phyloP scores from a whole-genome alignment of 2,113 vertebrate species.

The Rostratula benghalensis region DNA sequence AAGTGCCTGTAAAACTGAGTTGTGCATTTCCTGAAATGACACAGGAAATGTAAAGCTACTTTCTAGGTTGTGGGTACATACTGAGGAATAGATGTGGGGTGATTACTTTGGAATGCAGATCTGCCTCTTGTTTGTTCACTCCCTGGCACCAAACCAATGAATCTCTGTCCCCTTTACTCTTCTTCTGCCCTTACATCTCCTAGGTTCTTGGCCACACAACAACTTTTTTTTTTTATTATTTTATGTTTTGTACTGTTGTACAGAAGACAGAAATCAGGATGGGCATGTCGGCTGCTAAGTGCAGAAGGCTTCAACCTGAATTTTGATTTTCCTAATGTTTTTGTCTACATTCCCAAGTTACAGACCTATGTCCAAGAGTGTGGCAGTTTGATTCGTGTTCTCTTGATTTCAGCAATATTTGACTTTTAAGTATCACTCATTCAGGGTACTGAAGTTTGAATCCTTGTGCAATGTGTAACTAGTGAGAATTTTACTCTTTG shows the following conservation, averaged over 20 bases:
- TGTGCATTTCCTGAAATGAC: background rate
- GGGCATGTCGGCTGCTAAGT: background rate
- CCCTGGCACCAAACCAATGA: background rate
- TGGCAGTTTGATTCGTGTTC: background rate
- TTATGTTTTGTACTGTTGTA: accelerated
- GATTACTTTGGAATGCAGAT: background rate
- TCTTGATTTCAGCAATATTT: background rate
- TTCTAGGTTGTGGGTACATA: background rate
- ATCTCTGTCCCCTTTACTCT: background rate
- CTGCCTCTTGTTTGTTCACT: background rate
- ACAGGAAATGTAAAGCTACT: background rate
- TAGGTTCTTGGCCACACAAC: background rate
- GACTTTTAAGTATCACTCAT: background rate
- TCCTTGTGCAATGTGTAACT: background rate
- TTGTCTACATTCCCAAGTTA: background rate
- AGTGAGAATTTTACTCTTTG: background rate
- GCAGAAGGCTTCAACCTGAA: background rate
- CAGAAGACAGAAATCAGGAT: background rate
- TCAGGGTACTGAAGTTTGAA: background rate
- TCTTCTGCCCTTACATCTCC: background rate
- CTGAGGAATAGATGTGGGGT: background rate
- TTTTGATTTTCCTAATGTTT: background rate
- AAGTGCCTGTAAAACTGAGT: background rate
- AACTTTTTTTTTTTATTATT: background rate
- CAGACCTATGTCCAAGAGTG: background rate